Conservation (phyloP, 1,140 invertebrate genomes). For the Megalopta genalis region DNA sequence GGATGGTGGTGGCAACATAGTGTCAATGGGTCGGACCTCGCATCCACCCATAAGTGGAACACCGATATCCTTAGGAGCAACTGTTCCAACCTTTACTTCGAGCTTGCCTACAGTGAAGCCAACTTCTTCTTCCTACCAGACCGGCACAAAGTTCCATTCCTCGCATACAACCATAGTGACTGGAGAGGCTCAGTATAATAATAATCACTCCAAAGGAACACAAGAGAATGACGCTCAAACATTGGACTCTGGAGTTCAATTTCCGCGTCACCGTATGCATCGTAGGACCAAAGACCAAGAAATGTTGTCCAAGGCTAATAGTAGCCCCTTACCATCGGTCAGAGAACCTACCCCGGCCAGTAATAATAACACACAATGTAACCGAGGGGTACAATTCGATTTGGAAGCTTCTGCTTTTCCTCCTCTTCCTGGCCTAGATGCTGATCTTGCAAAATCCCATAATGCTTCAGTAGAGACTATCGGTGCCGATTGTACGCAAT, state of each 20-base stretch:
- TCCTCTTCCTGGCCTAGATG: conserved; percentile 85
- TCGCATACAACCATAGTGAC: conserved; percentile 66
- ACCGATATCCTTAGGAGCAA: conserved; percentile 59
- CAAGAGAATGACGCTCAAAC: conserved; percentile 71
- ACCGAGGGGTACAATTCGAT: conserved; percentile 86
- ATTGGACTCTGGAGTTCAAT: conserved; percentile 71
- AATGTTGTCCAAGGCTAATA: conserved; percentile 69
- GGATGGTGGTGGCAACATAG: conserved; percentile 66
- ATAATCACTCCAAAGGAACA: conserved; percentile 67
- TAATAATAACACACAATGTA: conserved; percentile 70
- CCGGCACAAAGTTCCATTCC: conserved; percentile 79
- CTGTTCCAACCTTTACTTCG: conserved; percentile 68
- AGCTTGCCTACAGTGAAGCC: conserved; percentile 73
- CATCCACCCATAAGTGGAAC: conserved; percentile 72
- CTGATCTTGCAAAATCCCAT: conserved; percentile 72
- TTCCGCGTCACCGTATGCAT: conserved; percentile 76
- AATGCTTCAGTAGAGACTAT: conserved; percentile 66
- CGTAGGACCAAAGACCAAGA: conserved; percentile 80
- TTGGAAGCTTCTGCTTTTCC: conserved; percentile 90
- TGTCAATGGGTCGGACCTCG: conserved; percentile 70
- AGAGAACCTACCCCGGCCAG: conserved; percentile 69
- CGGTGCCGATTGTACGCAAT: conserved; percentile 71
- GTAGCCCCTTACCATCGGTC: conserved; percentile 69
- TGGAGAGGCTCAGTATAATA: conserved; percentile 62
- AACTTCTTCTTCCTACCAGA: conserved; percentile 74